Evolutionary conservation across 2,797 vertebrate species (phyloP), one percentile per base, ranked within the genome.

Genomic region (Clarias fuscus): DNA sequence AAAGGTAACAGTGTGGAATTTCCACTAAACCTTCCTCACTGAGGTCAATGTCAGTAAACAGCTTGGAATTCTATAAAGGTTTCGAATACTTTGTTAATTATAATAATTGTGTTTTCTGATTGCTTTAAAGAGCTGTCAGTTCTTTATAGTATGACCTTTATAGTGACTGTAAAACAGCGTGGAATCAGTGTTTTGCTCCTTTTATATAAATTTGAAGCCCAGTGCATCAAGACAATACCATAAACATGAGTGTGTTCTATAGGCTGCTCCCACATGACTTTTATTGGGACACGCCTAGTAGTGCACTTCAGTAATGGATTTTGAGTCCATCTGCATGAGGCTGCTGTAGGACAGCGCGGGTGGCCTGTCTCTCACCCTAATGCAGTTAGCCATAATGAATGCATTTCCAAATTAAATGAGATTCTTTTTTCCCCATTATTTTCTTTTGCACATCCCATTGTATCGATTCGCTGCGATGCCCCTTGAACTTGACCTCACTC

Each of bases 331-430:
- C 84, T 88, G 83, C 84, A 76, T 83, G 85, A 53, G 83, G 83
- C 68, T 86, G 85, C 85, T 91, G 65, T 77, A 88, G 88, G 82
- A 81, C 85, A 85, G 80, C 18, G 33, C 64, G 30, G 84, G 75
- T 84, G 64, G 85, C 53, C 85, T 85, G 64, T 81, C 90, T 89
- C 71, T 80, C 48, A 81, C 82, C 86, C 85, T 89, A 90, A 90
- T 89, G 85, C 86, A 37, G 88, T 91, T 92, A 88, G 87, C 78
- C 85, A 67, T 92, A 92, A 92, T 91, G 89, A 91, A 91, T 92
- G 90, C 90, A 88, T 92, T 91, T 91, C 88, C 90, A 92, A 92
- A 92, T 90, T 88, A 91, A 85, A 92, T 91, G 88, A 89, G 88
- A 82, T 88, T 85, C 78, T 84, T 65, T 89, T 86, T 88, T 84